Base-by-base conservation (phyloP, 1,140 invertebrate genomes). In the Drosophila virilis region DNA sequence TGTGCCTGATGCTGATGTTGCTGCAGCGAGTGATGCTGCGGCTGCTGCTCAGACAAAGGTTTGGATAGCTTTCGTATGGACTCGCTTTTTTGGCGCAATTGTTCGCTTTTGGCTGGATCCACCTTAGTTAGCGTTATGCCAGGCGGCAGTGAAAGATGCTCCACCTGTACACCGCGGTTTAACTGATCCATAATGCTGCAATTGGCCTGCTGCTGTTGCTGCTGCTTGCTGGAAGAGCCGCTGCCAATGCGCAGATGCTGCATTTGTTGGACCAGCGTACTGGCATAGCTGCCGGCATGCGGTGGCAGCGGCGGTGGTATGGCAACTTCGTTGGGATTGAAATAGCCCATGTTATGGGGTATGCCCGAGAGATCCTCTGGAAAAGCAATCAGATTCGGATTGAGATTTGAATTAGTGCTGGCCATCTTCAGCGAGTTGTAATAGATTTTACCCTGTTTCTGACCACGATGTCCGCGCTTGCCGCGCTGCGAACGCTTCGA, bases 111-210 rank as follows among this genome's bases (percentile, higher is more conserved):
- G 62, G 93, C 92, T 0, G 94, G 94, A 80, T 96, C 95, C 0
- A 97, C 96, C 78, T 97, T 95, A 0, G 96, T 97, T 43, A 97
- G 95, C 2, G 97, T 97, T 28, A 97, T 97, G 6, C 96, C 96
- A 7, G 96, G 96, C 1, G 96, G 96, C 66, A 97, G 92, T 46
- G 94, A 94, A 1, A 97, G 90, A 88, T 96, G 95, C 37, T 96
- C 95, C 69, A 97, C 94, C 92, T 94, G 93, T 0, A 94, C 93
- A 2, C 94, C 94, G 15, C 93, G 93, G 67, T 93, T 94, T 8
- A 94, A 91, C 42, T 94, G 94, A 64, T 94, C 94, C 94, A 94
- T 94, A 57, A 94, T 94, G 80, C 94, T 94, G 37, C 90, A 85
- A 61, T 91, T 91, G 15, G 77, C 54, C 10, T 61, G 58, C 62